Evolutionary conservation across 2,888 invertebrate species (phyloP).

Genomic region (Eupithecia pulchellata): DNA sequence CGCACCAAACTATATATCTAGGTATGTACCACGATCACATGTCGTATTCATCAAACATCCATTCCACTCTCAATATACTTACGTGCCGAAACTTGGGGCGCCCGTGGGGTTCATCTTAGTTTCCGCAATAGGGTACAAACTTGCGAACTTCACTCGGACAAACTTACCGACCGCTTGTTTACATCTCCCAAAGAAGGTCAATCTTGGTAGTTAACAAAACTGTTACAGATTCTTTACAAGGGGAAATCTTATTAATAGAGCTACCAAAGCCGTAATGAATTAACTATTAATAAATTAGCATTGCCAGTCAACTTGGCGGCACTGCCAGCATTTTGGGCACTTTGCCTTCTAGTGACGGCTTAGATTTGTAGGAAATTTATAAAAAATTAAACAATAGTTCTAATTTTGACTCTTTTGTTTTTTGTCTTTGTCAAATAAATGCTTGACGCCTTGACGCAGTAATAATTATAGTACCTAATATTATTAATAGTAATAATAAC

Average conservation of each 20-base stretch:
- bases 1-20: slow-evolving; percentile 55
- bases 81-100: slow-evolving; percentile 70
- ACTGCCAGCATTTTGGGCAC: too few species aligned
- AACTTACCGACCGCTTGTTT: slow-evolving; percentile 75
- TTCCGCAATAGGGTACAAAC: slow-evolving; percentile 68
- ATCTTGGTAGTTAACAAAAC: slow-evolving; percentile 39
- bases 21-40: slow-evolving; percentile 61
- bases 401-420: too few species aligned
- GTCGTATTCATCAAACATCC: slow-evolving; percentile 77
- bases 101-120: slow-evolving; percentile 74
- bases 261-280: background rate
- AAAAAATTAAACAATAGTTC: too few species aligned
- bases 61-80: slow-evolving; percentile 71
- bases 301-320: too few species aligned
- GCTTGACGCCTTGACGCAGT: too few species aligned
- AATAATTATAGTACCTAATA: too few species aligned
- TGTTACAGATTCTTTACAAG: background rate
- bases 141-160: slow-evolving; percentile 60
- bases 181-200: slow-evolving; percentile 61
- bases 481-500: too few species aligned
- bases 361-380: too few species aligned
- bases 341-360: too few species aligned
- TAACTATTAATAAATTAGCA: background rate
- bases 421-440: too few species aligned
- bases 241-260: background rate